Conservation (phyloP, 2,888 invertebrate genomes). For the Trisateles emortualis region DNA sequence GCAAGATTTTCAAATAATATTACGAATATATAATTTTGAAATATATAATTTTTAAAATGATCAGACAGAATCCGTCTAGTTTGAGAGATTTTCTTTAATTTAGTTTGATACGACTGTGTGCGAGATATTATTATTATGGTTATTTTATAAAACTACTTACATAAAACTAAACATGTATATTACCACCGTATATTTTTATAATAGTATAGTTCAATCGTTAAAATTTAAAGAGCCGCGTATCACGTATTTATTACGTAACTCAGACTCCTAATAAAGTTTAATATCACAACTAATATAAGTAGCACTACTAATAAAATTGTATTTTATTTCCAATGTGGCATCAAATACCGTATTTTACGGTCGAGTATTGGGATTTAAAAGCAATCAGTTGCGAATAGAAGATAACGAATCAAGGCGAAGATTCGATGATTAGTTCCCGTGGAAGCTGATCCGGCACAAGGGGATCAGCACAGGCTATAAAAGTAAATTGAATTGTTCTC, state of each 20-base stretch:
- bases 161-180: too few relatives aligned
- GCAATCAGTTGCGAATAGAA: conserved; percentile 60
- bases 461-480: conserved; percentile 79
- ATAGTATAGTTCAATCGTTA: neutral
- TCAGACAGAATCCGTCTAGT: too few relatives aligned
- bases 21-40: too few relatives aligned
- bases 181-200: too few relatives aligned
- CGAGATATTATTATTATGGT: too few relatives aligned
- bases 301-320: conserved; percentile 38
- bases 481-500: conserved; percentile 85
- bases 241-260: neutral
- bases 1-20: too few relatives aligned
- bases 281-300: conserved; percentile 13
- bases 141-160: too few relatives aligned
- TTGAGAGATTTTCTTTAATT: too few relatives aligned
- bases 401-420: conserved; percentile 74
- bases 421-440: conserved; percentile 77
- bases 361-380: conserved; percentile 62
- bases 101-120: too few relatives aligned
- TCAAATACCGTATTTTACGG: conserved; percentile 48
- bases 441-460: conserved; percentile 71
- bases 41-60: too few relatives aligned
- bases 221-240: neutral
- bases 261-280: conserved; percentile 14
- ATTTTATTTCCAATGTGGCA: conserved; percentile 40